Percentiles rank a stretch among this genome's conserved stretches.
phyloP scores from a whole-genome alignment of 1,140 invertebrate species.

The Psilanteris sp. region DNA sequence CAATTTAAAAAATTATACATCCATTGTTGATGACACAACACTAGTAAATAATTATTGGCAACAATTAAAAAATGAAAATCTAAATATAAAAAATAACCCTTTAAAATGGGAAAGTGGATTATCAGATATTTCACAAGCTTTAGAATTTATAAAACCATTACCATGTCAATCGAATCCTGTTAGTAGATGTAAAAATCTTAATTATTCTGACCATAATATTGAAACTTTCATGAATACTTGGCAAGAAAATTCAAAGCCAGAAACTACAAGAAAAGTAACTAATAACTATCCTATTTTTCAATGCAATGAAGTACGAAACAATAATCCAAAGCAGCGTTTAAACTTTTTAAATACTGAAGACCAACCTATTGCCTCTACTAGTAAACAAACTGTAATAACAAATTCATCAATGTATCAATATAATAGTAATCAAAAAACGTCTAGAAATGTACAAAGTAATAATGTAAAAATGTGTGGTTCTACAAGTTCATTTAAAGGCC shows the following conservation, averaged over 20 bases:
- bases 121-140: slow-evolving; percentile 46
- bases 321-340: neutral
- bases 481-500: slow-evolving; percentile 1
- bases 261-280: slow-evolving; percentile 51
- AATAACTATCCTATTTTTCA: neutral
- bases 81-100: slow-evolving; percentile 60
- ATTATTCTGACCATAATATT: slow-evolving; percentile 65
- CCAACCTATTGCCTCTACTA: neutral
- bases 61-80: slow-evolving; percentile 63
- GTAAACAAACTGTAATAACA: too few species aligned
- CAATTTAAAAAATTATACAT: too few species aligned
- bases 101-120: slow-evolving; percentile 67
- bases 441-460: slow-evolving; percentile 10
- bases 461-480: neutral
- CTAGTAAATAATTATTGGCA: slow-evolving; percentile 70
- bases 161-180: slow-evolving; percentile 64
- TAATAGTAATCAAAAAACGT: slow-evolving; percentile 2
- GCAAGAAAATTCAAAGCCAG: slow-evolving; percentile 43
- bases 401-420: slow-evolving; percentile 7
- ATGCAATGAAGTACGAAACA: slow-evolving; percentile 2
- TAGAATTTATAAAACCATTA: slow-evolving; percentile 66
- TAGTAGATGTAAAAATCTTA: slow-evolving; percentile 58
- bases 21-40: too few species aligned
- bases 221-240: slow-evolving; percentile 67
- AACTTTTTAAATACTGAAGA: neutral